Base-by-base conservation (phyloP, 2,113 vertebrate species). In the Oxyruncus cristatus region DNA sequence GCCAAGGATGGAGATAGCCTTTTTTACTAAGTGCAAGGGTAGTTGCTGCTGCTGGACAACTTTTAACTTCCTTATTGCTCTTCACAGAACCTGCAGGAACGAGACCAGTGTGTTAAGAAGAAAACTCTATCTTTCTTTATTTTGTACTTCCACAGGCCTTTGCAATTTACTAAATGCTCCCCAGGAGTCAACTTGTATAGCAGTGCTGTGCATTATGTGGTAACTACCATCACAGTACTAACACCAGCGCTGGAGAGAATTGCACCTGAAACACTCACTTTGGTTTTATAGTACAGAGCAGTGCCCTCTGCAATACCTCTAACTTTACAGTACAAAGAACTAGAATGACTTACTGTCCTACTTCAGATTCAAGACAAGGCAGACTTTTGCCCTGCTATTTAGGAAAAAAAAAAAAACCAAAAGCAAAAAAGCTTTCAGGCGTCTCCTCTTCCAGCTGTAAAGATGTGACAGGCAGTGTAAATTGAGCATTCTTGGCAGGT, bases 81-180 rank as follows among this genome's bases (percentile, higher is more conserved):
- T 66, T 85, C 0, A 0, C 76, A 67, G 22, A 85, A 83, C 55
- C 50, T 61, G 32, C 28, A 68, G 33, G 58, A 85, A 66, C 76
- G 55, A 93, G 32, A 86, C 17, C 37, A 86, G n/a, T 20, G 15
- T 66, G 23, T 66, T 83, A 76, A 59, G 63, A 85, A 85, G 30
- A 11, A 62, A 89, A 90, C 88, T 77, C 67, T 67, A 58, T 73
- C 22, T 88, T 75, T 85, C 90, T 85, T 85, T 88, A 80, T 50
- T 92, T 70, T 35, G 37, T 87, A 61, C 63, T 91, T 88, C 88
- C 59, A 55, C 70, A 76, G 62, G n/a, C 88, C 44, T 66, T 88
- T 88, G 70, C 28, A 61, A 79, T 95, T 90, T 92, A 85, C 67
- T 82, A 94, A 97, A 92, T 55, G 85, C 41, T 92, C 75, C 37